Evolutionary conservation across 2,113 vertebrate species (phyloP).

Genomic region (Syrmaticus mikado): DNA sequence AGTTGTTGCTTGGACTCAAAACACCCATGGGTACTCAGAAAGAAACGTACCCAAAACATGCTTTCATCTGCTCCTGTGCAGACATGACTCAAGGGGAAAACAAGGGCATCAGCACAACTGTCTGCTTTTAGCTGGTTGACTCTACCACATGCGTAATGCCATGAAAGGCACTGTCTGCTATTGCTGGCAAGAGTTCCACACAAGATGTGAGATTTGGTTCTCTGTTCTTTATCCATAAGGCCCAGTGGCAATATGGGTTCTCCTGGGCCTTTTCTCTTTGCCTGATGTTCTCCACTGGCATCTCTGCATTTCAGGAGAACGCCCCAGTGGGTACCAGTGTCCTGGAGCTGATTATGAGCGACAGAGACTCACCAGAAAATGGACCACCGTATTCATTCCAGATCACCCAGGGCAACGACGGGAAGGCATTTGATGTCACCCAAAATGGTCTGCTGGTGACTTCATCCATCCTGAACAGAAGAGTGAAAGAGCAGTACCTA

Average conservation of each 20-base stretch:
- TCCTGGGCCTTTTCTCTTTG: neutral
- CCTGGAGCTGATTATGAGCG: slow-evolving; percentile 89
- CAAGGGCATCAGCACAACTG: neutral
- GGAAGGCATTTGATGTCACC: slow-evolving; percentile 87
- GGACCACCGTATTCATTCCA: slow-evolving; percentile 91
- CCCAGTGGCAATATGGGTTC: neutral
- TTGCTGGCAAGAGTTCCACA: neutral
- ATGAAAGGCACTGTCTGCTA: neutral
- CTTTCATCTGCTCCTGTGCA: neutral
- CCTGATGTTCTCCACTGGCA: neutral
- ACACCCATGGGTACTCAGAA: neutral
- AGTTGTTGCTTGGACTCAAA: neutral
- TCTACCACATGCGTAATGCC: neutral
- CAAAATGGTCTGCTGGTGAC: slow-evolving; percentile 90
- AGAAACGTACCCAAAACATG: neutral
- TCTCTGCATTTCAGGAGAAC: slow-evolving; percentile 82
- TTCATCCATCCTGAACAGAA: slow-evolving; percentile 80
- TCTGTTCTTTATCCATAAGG: neutral
- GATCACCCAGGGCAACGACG: slow-evolving; percentile 89
- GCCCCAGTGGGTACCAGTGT: slow-evolving; percentile 85
- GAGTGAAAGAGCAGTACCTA: slow-evolving; percentile 81
- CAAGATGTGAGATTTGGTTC: neutral
- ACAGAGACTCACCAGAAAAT: slow-evolving; percentile 91
- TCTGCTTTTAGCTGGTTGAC: neutral
- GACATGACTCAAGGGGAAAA: neutral